Evolutionary conservation across 2,797 vertebrate genomes (phyloP).

Genomic region (Poeciliopsis infans): DNA sequence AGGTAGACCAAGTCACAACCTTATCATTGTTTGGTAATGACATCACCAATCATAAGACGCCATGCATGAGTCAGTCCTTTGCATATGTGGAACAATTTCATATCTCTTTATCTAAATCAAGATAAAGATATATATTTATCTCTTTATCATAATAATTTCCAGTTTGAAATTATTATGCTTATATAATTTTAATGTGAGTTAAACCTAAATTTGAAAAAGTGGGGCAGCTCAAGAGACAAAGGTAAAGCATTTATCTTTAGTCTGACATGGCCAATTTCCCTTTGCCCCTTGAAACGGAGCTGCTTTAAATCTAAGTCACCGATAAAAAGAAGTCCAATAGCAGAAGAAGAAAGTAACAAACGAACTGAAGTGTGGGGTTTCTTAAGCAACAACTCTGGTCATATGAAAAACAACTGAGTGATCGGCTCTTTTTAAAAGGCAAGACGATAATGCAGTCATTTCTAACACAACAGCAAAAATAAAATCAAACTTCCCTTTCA

Average conservation of each 20-base stretch:
- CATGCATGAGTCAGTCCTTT: neutral
- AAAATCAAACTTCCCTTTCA: neutral
- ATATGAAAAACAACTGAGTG: neutral
- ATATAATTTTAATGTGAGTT: neutral
- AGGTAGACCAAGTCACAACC: slow-evolving; percentile 21
- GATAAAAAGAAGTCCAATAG: neutral
- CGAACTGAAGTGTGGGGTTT: neutral
- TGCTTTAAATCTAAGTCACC: neutral
- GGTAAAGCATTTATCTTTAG: slow-evolving; percentile 4
- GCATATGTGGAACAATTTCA: neutral
- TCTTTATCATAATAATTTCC: no score
- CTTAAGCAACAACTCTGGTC: neutral
- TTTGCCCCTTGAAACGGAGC: slow-evolving; percentile 35
- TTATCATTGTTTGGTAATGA: slow-evolving; percentile 30
- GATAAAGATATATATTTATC: no score
- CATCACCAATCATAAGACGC: slow-evolving; percentile 44
- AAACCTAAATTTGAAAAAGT: neutral
- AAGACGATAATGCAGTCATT: neutral
- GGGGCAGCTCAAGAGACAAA: slow-evolving; percentile 2
- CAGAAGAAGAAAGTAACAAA: neutral
- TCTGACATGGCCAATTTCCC: neutral
- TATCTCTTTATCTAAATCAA: neutral
- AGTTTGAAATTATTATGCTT: no score
- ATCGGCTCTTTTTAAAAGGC: neutral
- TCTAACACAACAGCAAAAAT: neutral